Evolutionary conservation across 2,888 invertebrate species (phyloP).

Genomic region (Xestoiulus laeticollis): DNA sequence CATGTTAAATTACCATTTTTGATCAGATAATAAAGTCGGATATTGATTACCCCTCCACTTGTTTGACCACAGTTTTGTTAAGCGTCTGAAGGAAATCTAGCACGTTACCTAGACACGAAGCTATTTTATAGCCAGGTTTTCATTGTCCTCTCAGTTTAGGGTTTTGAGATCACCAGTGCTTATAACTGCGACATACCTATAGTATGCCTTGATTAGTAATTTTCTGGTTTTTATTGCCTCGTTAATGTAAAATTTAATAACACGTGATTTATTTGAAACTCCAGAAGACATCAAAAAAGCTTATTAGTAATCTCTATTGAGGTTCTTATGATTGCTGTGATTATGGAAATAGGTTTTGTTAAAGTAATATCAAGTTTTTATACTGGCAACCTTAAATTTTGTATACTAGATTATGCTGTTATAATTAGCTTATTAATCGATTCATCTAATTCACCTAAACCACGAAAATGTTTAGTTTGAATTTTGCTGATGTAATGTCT

Average conservation of each 20-base stretch:
- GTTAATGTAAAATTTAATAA: too few species aligned
- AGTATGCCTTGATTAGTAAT: too few species aligned
- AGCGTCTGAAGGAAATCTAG: neutral
- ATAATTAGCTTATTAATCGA: neutral
- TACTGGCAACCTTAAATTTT: too few species aligned
- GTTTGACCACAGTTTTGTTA: neutral
- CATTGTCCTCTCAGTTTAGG: neutral
- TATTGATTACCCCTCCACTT: neutral
- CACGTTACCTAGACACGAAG: neutral
- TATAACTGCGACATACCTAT: neutral
- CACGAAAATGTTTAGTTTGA: neutral
- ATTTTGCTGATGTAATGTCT: neutral
- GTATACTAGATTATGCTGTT: neutral
- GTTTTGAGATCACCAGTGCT: neutral
- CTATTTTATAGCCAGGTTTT: neutral
- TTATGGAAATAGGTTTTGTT: too few species aligned
- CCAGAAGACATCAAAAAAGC: too few species aligned
- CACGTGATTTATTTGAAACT: too few species aligned
- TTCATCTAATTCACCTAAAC: neutral
- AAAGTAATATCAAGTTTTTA: too few species aligned
- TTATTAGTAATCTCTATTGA: too few species aligned
- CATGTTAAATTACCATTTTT: neutral
- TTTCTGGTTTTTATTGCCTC: too few species aligned
- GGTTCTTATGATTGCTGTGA: too few species aligned
- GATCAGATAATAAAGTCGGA: neutral